Evolutionary conservation across 2,888 invertebrate genomes (phyloP).

Genomic region (Trissonchulus latispiculum): DNA sequence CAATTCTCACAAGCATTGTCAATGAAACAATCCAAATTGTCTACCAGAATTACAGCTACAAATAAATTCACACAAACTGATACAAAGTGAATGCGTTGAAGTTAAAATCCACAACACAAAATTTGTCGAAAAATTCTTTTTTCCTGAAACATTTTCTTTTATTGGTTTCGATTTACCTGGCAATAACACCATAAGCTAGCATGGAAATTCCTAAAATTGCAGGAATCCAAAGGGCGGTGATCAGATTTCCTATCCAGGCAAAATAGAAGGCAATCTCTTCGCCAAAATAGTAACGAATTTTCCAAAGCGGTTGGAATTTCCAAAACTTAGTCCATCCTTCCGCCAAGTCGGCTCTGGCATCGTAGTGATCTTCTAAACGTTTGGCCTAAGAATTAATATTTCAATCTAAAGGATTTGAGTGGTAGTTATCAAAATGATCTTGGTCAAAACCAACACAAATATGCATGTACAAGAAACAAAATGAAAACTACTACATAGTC

Average conservation of each 20-base stretch:
- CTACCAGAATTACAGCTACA: too few species aligned
- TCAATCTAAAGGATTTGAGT: too few species aligned
- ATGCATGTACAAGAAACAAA: too few species aligned
- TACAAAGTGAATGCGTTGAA: too few species aligned
- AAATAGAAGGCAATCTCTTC: constrained; percentile 47
- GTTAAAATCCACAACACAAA: too few species aligned
- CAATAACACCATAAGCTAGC: constrained; percentile 45
- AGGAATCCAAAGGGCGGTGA: constrained; percentile 44
- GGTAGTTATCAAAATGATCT: too few species aligned
- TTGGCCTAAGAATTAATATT: constrained; percentile 15
- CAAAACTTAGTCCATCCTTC: constrained; percentile 39
- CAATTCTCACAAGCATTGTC: too few species aligned
- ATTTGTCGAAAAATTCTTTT: too few species aligned
- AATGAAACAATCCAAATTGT: too few species aligned
- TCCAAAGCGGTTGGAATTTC: constrained; percentile 46
- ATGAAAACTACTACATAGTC: too few species aligned
- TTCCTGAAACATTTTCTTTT: too few species aligned
- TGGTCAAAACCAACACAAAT: too few species aligned
- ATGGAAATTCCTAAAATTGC: constrained; percentile 45
- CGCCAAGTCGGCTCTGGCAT: constrained; percentile 30
- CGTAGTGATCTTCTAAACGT: neutral
- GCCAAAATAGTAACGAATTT: constrained; percentile 46
- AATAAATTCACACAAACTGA: neutral
- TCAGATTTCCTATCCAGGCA: constrained; percentile 45
- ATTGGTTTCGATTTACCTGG: constrained; percentile 39